Evolutionary conservation across 1,140 invertebrate species (phyloP), one percentile per base, ranked within the genome.

Genomic region (Monochamus saltuarius): DNA sequence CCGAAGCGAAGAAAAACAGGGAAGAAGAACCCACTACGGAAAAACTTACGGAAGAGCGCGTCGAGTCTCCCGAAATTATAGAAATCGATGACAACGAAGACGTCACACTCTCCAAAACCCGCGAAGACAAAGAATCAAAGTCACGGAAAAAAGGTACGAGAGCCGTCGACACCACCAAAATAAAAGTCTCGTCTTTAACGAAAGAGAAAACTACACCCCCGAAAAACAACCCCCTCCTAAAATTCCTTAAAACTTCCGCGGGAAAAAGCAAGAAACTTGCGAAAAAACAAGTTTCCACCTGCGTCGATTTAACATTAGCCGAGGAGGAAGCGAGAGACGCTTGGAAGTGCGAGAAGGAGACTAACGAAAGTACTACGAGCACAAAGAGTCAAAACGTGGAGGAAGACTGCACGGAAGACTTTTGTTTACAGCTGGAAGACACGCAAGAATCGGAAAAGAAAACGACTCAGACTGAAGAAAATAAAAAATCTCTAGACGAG

Each of bases 371-470:
- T 75, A 0, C 77, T 81, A 42, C 80, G 6, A 17, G 17, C 34
- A 7, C 16, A 16, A 42, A 56, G 11, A 42, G 1, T 17, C 3
- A 17, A n/a, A 4, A 7, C 7, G 11, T 36, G 38, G 47, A 56
- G 78, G 61, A 81, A 80, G 76, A 79, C 35, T 64, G 62, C 45
- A 84, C 81, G 9, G 84, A 87, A 73, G 86, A 89, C 64, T 86
- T 89, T 29, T 82, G 85, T 67, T 75, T 89, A 47, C 80, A 88
- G 51, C 85, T 85, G 49, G 85, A 86, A 63, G 85, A 88, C 37
- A 74, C 73, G 16, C 73, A 63, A 16, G 72, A 70, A 65, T 59
- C 56, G 53, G 36, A 61, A 9, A 55, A 64, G 40, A 37, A 56
- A 29, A 46, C 22, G 49, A 57, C 38, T 38, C 39, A n/a, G n/a